Evolutionary conservation across 2,888 invertebrate genomes (phyloP), one percentile per base, ranked within the genome.

Genomic region (Barypeithes pellucidus): DNA sequence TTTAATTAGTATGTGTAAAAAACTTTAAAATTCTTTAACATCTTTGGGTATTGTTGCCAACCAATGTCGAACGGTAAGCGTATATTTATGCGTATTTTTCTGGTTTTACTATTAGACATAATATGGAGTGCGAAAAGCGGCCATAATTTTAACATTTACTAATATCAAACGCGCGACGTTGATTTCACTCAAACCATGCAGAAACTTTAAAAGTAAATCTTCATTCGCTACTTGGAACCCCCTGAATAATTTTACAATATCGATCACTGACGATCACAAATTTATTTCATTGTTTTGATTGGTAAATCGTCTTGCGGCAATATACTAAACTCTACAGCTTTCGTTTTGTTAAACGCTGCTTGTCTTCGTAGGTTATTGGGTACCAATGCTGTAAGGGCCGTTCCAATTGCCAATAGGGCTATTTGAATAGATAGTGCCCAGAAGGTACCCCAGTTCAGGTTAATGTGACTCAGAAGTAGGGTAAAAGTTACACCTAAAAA

Each of bases 341-440:
- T 69, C 0, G 72, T 68, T 57, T 72, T 73, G 20, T 77, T 75
- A 52, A 82, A 80, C 8, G 82, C 82, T 18, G 77, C 78, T 65
- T 82, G 82, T 68, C 82, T 77, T 24, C 74, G 73, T 20, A 80
- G 67, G 33, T 73, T 75, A 60, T 81, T 81, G 1, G 81, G 81
- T 2, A 80, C 77, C 36, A 81, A 67, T 5, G 72, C 59, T 3
- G 82, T 81, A 4, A 81, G 60, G 4, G 77, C 24, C 0, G 79
- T 75, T 7, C 82, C 82, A 24, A 81, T 33, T 0, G 72, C 16
- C 12, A 82, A 61, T 3, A 81, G 67, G 1, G 18, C 73, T 3
- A 71, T 77, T 77, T 80, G 80, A 43, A 76, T 75, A 0, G 68
- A 59, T 29, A 82, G 9, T 5, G 80, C 77, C 79, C 80, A 81